Base-by-base conservation (phyloP, 1,140 invertebrate genomes). In the Akabosia matsudoensis region DNA sequence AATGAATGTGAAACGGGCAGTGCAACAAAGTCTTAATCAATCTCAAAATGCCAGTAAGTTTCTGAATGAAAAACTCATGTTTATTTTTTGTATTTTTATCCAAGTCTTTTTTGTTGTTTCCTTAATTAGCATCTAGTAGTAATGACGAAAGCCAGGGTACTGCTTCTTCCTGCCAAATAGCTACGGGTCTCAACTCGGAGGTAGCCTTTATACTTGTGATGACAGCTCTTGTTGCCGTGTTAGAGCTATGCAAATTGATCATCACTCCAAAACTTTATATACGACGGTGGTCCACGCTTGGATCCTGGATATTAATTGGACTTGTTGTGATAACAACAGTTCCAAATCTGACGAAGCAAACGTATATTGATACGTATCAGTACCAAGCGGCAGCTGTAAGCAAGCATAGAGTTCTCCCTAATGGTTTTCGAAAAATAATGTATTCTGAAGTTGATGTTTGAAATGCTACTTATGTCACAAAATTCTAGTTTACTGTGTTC, bases 381-480 rank as follows among this genome's bases (percentile, higher is more conserved):
- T 81, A 81, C 64, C 76, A 81, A 56, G 24, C 76, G 10, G 78
- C 80, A 18, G 74, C 80, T 22, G 78, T 80, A 74, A 78, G 71
- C 73, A 34, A 34, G 24, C 0, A 73, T 45, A 24, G 24, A 54
- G 14, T 70, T 72, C 33, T 33, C 30, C n/a, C n/a, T n/a, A 24
- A 51, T 31, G 33, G 33, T 31, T 7, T 30, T 18, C 37, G 1
- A 64, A 22, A 13, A 7, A 24, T 24, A 14, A 14, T 64, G 26
- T 64, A 24, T 14, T 64, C 18, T 64, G 61, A n/a, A 13, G n/a
- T 14, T 52, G 45, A 14, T 14, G n/a, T 14, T 52, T 13, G n/a
- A 52, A 52, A 52, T 52, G n/a, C n/a, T n/a, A n/a, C n/a, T n/a
- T n/a, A n/a, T n/a, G n/a, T n/a, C n/a, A n/a, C n/a, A n/a, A n/a